These are phyloP conservation scores for Propsilocerus akamusi DNA, from an alignment of 1,140 invertebrate species.

Conservation along the genomic window DNA sequence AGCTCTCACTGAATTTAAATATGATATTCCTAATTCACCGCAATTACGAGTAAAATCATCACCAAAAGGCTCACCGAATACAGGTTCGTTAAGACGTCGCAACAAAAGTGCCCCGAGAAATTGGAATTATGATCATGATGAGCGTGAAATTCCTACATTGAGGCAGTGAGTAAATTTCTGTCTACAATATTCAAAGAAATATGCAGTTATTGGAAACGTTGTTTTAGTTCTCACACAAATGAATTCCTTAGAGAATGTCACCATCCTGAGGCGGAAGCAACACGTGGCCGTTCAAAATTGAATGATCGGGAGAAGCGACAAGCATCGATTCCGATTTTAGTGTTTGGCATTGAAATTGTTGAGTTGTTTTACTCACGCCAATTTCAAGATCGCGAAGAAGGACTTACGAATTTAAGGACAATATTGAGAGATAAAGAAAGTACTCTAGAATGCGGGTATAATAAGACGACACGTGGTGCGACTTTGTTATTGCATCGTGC, in stretches of 20 bases:
- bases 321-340: constrained; percentile 70
- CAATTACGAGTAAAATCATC: constrained; percentile 13
- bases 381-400: constrained; percentile 82
- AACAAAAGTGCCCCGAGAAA: constrained; percentile 55
- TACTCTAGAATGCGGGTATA: constrained; percentile 23
- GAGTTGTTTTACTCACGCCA: constrained; percentile 89
- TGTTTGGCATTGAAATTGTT: constrained; percentile 77
- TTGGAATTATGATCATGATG: constrained; percentile 75
- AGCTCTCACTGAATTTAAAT: constrained; percentile 10
- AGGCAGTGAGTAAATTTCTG: constrained; percentile 43
- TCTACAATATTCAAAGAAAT: background rate
- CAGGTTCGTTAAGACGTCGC: constrained; percentile 40
- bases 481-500: constrained; percentile 56
- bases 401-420: constrained; percentile 53
- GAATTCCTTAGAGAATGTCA: constrained; percentile 56
- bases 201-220: background rate
- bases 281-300: constrained; percentile 40
- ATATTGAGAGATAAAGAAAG: constrained; percentile 39
- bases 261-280: constrained; percentile 32
- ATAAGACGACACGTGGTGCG: constrained; percentile 60
- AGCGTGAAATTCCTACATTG: constrained; percentile 59
- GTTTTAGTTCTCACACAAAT: constrained; percentile 51
- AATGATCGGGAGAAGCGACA: constrained; percentile 79
- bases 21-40: constrained; percentile 20
- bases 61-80: constrained; percentile 21